phyloP scores from a whole-genome alignment of 1,140 invertebrate species.

The Maconellicoccus hirsutus region DNA sequence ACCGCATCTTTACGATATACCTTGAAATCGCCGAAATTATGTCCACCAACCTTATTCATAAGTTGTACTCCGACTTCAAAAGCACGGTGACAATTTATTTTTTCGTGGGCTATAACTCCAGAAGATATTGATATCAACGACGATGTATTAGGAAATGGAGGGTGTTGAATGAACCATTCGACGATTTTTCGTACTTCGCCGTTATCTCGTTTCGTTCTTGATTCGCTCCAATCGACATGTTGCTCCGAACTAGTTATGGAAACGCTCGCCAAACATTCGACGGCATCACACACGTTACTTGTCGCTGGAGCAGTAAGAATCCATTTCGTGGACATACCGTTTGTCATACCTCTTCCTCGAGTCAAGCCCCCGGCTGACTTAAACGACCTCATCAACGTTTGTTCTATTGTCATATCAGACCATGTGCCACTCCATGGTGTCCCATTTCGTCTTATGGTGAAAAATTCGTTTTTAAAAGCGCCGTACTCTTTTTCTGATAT shows the following conservation, averaged over 20 bases:
- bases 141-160: conserved; percentile 32
- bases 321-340: conserved; percentile 35
- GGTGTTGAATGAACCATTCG: conserved; percentile 33
- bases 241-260: not conserved
- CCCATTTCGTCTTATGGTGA: conserved; percentile 34
- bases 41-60: conserved; percentile 30
- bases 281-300: not conserved
- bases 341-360: conserved; percentile 33
- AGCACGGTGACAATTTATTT: conserved; percentile 36
- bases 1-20: conserved; percentile 30
- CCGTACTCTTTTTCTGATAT: not conserved
- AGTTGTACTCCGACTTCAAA: conserved; percentile 33
- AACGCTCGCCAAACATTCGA: not conserved
- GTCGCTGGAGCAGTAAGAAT: conserved; percentile 27
- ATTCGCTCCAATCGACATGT: conserved; percentile 35
- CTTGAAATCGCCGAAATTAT: not conserved
- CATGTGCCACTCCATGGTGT: conserved; percentile 35
- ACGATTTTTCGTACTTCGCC: conserved; percentile 33
- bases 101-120: conserved; percentile 34
- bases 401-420: conserved; percentile 36
- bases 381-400: conserved; percentile 36
- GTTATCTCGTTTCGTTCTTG: conserved; percentile 34
- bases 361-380: conserved; percentile 35
- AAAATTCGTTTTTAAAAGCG: conserved; percentile 28
- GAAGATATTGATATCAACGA: conserved; percentile 33